Conservation (phyloP, 2,113 vertebrate genomes). For the Platysteira castanea region DNA sequence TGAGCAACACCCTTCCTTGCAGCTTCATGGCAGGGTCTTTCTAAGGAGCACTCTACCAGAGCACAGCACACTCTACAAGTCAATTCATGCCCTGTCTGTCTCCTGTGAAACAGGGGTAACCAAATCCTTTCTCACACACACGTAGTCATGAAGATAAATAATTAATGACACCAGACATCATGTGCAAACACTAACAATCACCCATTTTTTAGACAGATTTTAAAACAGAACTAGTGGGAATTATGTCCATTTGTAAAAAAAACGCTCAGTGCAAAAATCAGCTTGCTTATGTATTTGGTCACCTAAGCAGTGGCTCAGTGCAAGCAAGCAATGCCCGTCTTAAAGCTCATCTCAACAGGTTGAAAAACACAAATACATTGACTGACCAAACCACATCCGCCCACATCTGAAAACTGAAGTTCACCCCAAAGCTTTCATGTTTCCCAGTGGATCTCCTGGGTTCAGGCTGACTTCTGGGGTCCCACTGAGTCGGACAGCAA, state of each 20-base stretch:
- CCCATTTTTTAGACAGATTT: not conserved
- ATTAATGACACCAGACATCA: not conserved
- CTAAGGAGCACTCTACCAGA: not conserved
- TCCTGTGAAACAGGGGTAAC: not conserved
- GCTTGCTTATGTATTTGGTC: not conserved
- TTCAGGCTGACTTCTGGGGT: not conserved
- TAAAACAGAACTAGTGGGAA: not conserved
- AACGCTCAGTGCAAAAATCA: not conserved
- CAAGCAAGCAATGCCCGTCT: not conserved
- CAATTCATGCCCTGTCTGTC: not conserved
- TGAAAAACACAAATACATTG: not conserved
- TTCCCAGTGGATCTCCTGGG: accelerated
- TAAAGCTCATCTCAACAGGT: not conserved
- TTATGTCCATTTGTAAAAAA: not conserved
- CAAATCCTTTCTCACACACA: not conserved
- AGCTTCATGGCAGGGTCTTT: not conserved
- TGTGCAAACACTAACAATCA: not conserved
- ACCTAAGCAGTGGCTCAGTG: not conserved
- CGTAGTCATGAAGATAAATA: not conserved
- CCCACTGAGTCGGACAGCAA: not conserved
- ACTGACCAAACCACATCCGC: not conserved
- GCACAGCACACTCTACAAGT: not conserved
- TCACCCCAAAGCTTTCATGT: not conserved
- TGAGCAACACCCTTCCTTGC: not conserved
- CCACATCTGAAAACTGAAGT: not conserved